phyloP scores from a whole-genome alignment of 2,888 invertebrate species.

The Acrobasis suavella region DNA sequence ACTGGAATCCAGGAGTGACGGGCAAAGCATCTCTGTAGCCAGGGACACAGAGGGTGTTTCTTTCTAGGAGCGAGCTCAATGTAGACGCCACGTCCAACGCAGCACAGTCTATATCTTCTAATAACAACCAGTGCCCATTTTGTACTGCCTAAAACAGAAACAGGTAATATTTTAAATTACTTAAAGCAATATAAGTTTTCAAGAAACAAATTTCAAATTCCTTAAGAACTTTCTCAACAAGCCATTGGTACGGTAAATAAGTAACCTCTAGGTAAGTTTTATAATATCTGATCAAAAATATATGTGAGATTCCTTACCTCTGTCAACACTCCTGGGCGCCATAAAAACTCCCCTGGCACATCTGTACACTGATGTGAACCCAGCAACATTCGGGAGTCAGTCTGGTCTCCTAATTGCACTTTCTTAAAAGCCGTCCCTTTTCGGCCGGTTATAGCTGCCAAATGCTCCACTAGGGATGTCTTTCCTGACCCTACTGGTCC shows the following conservation, averaged over 20 bases:
- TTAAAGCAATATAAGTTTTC: too few species aligned
- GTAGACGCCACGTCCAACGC: constrained; percentile 96
- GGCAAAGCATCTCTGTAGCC: constrained; percentile 92
- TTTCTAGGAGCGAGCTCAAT: constrained; percentile 92
- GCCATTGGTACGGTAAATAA: too few species aligned
- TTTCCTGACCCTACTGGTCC: constrained; percentile 98
- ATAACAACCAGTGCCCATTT: constrained; percentile 93
- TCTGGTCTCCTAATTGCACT: constrained; percentile 98
- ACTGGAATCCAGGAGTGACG: constrained; percentile 92
- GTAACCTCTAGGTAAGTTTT: too few species aligned
- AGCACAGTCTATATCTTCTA: constrained; percentile 98
- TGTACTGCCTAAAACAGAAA: constrained; percentile 85
- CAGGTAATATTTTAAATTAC: not conserved
- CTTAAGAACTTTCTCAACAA: too few species aligned
- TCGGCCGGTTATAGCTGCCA: constrained; percentile 91
- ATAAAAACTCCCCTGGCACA: constrained; percentile 97
- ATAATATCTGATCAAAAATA: not conserved
- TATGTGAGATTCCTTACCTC: constrained; percentile 69
- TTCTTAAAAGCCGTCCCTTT: constrained; percentile 83
- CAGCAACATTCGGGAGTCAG: constrained; percentile 96
- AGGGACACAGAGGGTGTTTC: constrained; percentile 90
- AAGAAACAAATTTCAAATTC: too few species aligned
- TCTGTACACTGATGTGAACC: constrained; percentile 98
- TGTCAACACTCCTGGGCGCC: constrained; percentile 97
- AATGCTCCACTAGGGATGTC: constrained; percentile 93